phyloP scores from a whole-genome alignment of 2,888 invertebrate species.

The Craniophora ligustri region DNA sequence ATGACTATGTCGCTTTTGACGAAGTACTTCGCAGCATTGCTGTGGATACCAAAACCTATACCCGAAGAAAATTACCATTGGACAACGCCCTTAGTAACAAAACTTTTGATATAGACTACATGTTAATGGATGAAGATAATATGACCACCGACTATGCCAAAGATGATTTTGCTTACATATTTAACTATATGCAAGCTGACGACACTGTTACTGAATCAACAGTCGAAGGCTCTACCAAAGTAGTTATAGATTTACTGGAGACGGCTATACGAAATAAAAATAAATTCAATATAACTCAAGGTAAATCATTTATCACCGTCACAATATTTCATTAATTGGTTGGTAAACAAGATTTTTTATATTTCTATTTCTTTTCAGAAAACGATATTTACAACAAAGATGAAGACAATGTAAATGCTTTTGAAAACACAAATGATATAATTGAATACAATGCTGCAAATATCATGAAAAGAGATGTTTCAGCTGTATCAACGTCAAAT shows the following conservation, averaged over 20 bases:
- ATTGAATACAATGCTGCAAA: constrained; percentile 48
- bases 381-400: constrained; percentile 26
- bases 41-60: constrained; percentile 51
- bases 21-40: constrained; percentile 66
- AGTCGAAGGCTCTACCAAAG: constrained; percentile 30
- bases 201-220: constrained; percentile 18
- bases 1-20: constrained; percentile 64
- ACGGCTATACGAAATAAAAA: constrained; percentile 25
- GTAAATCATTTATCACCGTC: constrained; percentile 14
- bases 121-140: constrained; percentile 44
- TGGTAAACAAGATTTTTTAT: background rate
- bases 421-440: constrained; percentile 44
- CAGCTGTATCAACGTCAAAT: constrained; percentile 14
- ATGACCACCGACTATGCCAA: constrained; percentile 13
- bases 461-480: constrained; percentile 69
- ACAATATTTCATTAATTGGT: background rate
- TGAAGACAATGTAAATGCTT: constrained; percentile 22
- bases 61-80: constrained; percentile 49
- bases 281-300: constrained; percentile 21
- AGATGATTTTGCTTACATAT: constrained; percentile 11
- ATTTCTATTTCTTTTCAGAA: constrained; percentile 25
- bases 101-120: constrained; percentile 38
- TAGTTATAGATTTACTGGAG: constrained; percentile 59
- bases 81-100: constrained; percentile 32
- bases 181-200: constrained; percentile 19